phyloP scores from a whole-genome alignment of 2,113 vertebrate species.

The Smithornis capensis region DNA sequence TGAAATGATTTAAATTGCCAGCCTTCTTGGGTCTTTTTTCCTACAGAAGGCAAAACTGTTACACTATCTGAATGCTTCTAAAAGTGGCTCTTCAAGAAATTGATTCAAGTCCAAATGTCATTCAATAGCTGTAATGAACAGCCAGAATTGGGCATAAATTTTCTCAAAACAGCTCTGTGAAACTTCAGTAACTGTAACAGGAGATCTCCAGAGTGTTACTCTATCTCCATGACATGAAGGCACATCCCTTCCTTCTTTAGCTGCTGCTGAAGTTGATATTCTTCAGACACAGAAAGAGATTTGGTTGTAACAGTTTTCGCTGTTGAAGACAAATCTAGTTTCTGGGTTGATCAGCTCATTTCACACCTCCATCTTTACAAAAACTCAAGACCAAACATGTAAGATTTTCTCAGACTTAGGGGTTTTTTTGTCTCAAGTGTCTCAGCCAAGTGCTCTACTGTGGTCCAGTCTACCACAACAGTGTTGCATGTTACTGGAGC shows the following conservation, averaged over 20 bases:
- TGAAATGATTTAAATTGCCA: background rate
- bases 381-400: background rate
- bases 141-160: background rate
- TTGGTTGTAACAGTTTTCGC: background rate
- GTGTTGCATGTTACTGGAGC: rapidly evolving
- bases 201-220: background rate
- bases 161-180: background rate
- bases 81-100: background rate
- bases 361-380: background rate
- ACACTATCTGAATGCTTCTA: background rate
- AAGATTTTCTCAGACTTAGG: background rate
- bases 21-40: background rate
- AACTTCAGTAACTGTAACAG: background rate
- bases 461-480: background rate
- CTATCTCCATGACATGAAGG: background rate
- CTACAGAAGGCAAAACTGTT: background rate
- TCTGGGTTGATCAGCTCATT: background rate
- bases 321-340: background rate
- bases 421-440: background rate
- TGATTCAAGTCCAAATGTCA: background rate
- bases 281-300: background rate
- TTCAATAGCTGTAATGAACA: background rate
- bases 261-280: background rate
- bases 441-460: background rate
- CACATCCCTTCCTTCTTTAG: background rate